These are phyloP conservation scores for Germaria angustata DNA, from an alignment of 2,888 invertebrate genomes.

Conservation along the genomic window DNA sequence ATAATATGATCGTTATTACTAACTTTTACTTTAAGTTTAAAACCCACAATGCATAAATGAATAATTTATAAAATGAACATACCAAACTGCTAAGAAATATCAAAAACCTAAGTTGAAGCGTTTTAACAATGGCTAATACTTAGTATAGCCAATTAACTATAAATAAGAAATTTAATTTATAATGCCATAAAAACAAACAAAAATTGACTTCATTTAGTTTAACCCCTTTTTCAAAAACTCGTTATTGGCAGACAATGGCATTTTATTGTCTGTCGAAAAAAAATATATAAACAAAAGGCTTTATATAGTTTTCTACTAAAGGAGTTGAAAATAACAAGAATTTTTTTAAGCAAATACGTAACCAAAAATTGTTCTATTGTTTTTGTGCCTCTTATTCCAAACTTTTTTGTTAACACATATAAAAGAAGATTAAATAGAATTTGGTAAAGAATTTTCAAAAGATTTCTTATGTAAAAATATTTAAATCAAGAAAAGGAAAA, in stretches of 20 bases:
- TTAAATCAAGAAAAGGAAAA: no score
- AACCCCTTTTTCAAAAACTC: not conserved
- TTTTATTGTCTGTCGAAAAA: not conserved
- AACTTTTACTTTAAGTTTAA: no score
- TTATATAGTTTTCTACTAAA: no score
- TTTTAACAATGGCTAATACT: not conserved
- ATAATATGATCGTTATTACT: no score
- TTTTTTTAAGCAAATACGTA: slow-evolving; percentile 4
- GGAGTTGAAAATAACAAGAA: slow-evolving; percentile 2
- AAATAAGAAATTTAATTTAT: slow-evolving; percentile 5
- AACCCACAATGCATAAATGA: no score
- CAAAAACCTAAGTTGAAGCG: no score
- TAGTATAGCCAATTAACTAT: not conserved
- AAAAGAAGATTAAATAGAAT: not conserved
- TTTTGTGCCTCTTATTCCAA: slow-evolving; percentile 41
- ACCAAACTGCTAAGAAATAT: no score
- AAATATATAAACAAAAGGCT: no score
- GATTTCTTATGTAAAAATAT: slow-evolving; percentile 7
- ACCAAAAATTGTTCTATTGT: slow-evolving; percentile 23
- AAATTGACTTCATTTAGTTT: not conserved
- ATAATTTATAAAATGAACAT: no score
- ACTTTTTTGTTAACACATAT: not conserved
- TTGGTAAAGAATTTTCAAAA: not conserved
- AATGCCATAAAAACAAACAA: not conserved
- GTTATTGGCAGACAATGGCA: slow-evolving; percentile 28